These are phyloP conservation scores for Trochalopteron elliotii DNA, from an alignment of 2,113 vertebrate species.

Conservation along the genomic window DNA sequence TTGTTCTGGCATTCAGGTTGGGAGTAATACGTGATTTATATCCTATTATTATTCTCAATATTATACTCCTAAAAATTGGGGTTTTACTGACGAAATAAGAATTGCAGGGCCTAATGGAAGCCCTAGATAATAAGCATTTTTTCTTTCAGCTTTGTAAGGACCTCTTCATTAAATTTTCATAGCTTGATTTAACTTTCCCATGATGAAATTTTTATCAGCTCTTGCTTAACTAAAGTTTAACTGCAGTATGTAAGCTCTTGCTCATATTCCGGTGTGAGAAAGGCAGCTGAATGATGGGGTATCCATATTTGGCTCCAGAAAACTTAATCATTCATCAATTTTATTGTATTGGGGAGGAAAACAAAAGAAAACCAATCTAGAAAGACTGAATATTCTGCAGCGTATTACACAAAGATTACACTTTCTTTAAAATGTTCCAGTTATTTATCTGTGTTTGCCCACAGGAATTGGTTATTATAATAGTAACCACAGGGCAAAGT, in stretches of 20 bases:
- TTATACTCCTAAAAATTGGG: neutral
- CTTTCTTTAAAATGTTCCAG: neutral
- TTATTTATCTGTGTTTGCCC: neutral
- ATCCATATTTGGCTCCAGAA: neutral
- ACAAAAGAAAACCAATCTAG: neutral
- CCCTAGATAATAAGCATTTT: neutral
- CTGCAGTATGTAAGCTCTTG: neutral
- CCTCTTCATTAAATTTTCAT: neutral
- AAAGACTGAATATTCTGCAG: neutral
- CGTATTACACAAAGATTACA: neutral
- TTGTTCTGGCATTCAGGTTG: neutral
- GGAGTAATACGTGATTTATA: neutral
- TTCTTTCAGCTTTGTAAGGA: neutral
- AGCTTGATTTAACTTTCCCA: neutral
- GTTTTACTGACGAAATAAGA: neutral
- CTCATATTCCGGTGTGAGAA: neutral
- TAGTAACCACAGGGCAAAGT: neutral
- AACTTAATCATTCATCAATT: neutral
- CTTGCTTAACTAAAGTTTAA: neutral
- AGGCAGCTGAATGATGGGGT: fast-evolving
- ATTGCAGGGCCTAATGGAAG: neutral
- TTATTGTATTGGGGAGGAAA: neutral
- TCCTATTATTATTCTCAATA: neutral
- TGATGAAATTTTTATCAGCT: neutral
- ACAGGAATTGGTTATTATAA: neutral